Base-by-base conservation (phyloP, 1,140 invertebrate species). In the Habropoda laboriosa region DNA sequence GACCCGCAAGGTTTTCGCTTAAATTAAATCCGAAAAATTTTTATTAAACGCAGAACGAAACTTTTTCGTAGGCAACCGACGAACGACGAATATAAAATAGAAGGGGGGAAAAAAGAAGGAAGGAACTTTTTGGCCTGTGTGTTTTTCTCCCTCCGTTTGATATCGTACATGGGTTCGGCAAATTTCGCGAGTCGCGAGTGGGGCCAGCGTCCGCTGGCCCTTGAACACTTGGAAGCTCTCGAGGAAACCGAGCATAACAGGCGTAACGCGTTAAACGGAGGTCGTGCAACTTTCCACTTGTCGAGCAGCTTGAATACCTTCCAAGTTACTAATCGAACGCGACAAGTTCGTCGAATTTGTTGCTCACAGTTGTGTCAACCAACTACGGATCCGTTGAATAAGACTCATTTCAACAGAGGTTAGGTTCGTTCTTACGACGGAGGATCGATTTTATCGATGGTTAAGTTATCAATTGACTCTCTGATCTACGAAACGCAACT, bases 251-350 rank as follows among this genome's bases (percentile, higher is more conserved):
- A 57, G 51, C 53, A 66, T 83, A 80, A 86, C 80, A 70, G n/a
- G 72, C 67, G 73, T 83, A 80, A 86, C 75, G 73, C 76, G 85
- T 83, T 74, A 74, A 82, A 74, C 71, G 80, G 83, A 78, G 81
- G 58, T 82, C 78, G 47, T 49, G 60, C 78, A 86, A 86, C 83
- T 86, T 86, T 74, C 83, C 80, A 86, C 85, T 86, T 74, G 47
- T 60, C 61, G 72, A 72, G 51, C 80, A 71, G 85, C 71, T 86
- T 80, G 82, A 84, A 84, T 84, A 79, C 71, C 68, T 57, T 67
- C 66, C 61, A 84, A 84, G 81, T 86, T 86, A 77, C 61, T 85
- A 85, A 86, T 82, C 85, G 85, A 86, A 82, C 85, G 79, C 71
- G 70, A 49, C 57, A 82, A 82, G 80, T 86, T 86, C 64, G 83